These are phyloP conservation scores for Sylvia atricapilla DNA, from an alignment of 2,113 vertebrate species.

Conservation along the genomic window DNA sequence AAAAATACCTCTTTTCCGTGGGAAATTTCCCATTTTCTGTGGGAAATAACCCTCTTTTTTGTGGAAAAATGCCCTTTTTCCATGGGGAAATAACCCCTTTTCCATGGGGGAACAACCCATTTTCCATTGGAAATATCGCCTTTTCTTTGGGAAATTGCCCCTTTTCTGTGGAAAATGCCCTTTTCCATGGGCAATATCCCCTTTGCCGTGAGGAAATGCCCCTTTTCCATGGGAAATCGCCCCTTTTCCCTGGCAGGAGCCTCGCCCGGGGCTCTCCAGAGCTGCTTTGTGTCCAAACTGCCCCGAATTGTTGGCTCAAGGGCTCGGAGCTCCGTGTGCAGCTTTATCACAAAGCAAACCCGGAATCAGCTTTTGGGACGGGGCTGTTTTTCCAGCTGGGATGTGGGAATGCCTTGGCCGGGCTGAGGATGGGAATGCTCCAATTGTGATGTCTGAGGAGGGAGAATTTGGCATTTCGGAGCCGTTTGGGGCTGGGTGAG, in stretches of 20 bases:
- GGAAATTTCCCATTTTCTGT: neutral
- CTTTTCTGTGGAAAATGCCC: neutral
- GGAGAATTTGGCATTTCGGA: neutral
- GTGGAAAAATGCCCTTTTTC: neutral
- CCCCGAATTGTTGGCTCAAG: rapidly evolving
- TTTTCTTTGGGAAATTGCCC: too few species aligned
- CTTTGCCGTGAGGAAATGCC: too few species aligned
- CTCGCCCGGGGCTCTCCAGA: rapidly evolving
- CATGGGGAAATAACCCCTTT: too few species aligned
- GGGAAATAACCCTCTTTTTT: too few species aligned
- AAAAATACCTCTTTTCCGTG: neutral
- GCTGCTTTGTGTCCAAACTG: neutral
- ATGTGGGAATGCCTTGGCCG: neutral
- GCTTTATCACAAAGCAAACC: neutral
- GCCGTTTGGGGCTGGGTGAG: neutral
- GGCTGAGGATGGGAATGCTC: neutral
- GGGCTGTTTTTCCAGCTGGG: neutral
- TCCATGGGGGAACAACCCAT: neutral
- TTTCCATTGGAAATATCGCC: neutral
- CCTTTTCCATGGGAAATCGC: neutral
- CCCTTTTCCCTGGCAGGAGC: neutral
- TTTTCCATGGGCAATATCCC: neutral
- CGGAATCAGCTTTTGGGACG: rapidly evolving
- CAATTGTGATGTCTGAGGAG: neutral
- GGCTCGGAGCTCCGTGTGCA: neutral